Conservation (phyloP, 2,888 invertebrate species). For the Bruchidius siliquastri region DNA sequence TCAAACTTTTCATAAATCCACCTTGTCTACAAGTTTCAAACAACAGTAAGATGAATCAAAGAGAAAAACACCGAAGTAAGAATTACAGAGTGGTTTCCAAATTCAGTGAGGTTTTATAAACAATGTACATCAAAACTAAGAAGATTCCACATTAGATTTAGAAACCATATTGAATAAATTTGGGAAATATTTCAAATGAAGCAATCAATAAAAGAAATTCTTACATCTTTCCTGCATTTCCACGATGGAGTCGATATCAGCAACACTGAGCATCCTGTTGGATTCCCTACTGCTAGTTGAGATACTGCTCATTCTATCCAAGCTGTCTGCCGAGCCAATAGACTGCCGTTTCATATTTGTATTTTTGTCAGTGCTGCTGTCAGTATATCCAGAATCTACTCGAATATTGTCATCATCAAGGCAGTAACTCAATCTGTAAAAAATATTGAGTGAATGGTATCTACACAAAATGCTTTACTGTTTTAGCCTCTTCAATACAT, state of each 20-base stretch:
- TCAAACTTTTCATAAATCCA: no score
- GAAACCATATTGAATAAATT: no score
- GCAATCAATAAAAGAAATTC: background rate
- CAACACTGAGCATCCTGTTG: constrained; percentile 41
- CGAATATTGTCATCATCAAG: constrained; percentile 21
- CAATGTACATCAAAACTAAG: no score
- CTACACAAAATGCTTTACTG: no score
- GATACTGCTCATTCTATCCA: constrained; percentile 43
- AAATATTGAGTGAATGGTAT: background rate
- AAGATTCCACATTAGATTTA: no score
- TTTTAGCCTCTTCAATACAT: no score
- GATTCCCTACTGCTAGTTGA: constrained; percentile 42
- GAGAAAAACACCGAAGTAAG: no score
- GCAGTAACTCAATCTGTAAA: constrained; percentile 23
- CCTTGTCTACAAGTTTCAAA: no score
- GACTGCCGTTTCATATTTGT: constrained; percentile 14
- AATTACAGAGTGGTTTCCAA: no score
- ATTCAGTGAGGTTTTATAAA: no score
- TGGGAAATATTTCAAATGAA: constrained; percentile 53
- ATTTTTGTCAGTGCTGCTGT: background rate
- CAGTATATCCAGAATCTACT: constrained; percentile 18
- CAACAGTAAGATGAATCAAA: no score
- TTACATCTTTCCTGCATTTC: constrained; percentile 44
- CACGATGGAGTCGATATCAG: constrained; percentile 43
- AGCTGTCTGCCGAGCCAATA: constrained; percentile 43